Percentiles rank a stretch among this genome's conserved stretches.
These are phyloP conservation scores for Liolophura sinensis DNA, from an alignment of 1,140 invertebrate genomes.

Conservation along the genomic window DNA sequence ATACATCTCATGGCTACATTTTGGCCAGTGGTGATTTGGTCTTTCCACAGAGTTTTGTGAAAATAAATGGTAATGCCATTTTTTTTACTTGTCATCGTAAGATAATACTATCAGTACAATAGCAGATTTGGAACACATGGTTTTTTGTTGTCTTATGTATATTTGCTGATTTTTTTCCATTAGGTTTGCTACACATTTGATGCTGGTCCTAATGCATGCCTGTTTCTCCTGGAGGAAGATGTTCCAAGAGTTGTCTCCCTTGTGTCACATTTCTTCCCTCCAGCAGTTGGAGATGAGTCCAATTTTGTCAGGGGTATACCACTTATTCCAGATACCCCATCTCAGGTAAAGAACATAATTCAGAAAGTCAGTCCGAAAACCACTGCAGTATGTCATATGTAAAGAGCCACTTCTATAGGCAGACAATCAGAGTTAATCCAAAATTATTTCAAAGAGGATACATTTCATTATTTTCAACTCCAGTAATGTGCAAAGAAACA, in stretches of 20 bases:
- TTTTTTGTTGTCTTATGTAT: not conserved
- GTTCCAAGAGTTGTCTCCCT: constrained; percentile 66
- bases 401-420: not conserved
- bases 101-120: not conserved
- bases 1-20: too few species aligned
- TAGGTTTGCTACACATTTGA: constrained; percentile 95
- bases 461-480: not conserved
- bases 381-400: constrained; percentile 7
- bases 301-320: constrained; percentile 17
- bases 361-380: not conserved
- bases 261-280: constrained; percentile 73
- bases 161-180: constrained; percentile 29
- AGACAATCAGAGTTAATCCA: not conserved
- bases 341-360: not conserved
- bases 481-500: too few species aligned
- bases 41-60: not conserved
- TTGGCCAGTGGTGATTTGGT: too few species aligned
- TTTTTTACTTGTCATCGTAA: not conserved
- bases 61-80: not conserved
- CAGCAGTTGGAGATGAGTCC: constrained; percentile 26
- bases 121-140: not conserved
- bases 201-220: constrained; percentile 94
- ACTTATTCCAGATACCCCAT: not conserved
- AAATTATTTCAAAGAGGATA: not conserved
- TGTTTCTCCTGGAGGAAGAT: constrained; percentile 81